phyloP scores from a whole-genome alignment of 2,888 invertebrate genomes.

The Tethea ocularis region DNA sequence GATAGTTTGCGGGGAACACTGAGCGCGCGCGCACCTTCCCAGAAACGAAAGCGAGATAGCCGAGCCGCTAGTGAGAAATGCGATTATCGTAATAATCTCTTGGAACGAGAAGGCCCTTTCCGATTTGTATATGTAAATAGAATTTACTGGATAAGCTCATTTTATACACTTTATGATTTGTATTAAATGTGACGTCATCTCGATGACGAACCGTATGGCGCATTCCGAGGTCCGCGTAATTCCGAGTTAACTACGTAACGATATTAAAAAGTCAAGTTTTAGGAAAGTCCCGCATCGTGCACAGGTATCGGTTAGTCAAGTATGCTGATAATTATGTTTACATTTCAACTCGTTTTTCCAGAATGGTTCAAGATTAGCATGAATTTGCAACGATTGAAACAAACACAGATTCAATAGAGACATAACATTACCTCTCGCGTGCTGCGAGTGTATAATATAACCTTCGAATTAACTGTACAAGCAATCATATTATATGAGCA shows the following conservation, averaged over 20 bases:
- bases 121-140: constrained; percentile 60
- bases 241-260: background rate
- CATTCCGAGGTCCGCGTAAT: background rate
- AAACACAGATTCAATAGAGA: background rate
- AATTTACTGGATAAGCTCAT: constrained; percentile 31
- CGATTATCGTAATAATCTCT: constrained; percentile 80
- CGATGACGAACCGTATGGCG: background rate
- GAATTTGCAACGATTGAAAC: background rate
- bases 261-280: background rate
- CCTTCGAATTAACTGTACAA: background rate
- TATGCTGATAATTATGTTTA: background rate
- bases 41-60: constrained; percentile 80
- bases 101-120: constrained; percentile 67
- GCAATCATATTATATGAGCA: background rate
- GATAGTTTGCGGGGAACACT: constrained; percentile 74
- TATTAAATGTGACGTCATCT: background rate
- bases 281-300: background rate
- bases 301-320: background rate
- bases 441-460: background rate
- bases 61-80: constrained; percentile 71
- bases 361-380: background rate
- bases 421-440: background rate
- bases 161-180: background rate
- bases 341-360: background rate
- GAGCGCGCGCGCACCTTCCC: constrained; percentile 62